Evolutionary conservation across 2,797 vertebrate genomes (phyloP).

Genomic region (Microchirus variegatus): DNA sequence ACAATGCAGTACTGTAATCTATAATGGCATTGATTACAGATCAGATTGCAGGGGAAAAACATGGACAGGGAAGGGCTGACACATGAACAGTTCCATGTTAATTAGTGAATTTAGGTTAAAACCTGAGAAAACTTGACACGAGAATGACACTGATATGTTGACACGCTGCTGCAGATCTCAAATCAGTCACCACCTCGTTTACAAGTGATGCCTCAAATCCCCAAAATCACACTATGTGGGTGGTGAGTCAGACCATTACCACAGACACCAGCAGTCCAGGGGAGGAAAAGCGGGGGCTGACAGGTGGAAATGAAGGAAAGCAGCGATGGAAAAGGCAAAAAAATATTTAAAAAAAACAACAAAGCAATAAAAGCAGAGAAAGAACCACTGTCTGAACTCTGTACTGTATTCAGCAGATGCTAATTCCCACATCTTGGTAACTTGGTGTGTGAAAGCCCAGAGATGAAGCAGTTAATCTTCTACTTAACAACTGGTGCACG

Average conservation of each 20-base stretch:
- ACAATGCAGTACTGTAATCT: conserved; percentile 32
- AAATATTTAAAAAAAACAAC: conserved; percentile 5
- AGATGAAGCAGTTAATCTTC: conserved; percentile 51
- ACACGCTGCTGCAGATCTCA: conserved; percentile 23
- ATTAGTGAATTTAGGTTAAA: background rate
- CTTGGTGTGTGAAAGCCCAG: conserved; percentile 31
- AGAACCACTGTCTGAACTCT: background rate
- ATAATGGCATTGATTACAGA: conserved; percentile 54
- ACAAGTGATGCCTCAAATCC: conserved; percentile 16
- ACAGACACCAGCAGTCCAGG: conserved; percentile 14
- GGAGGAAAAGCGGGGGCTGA: conserved; percentile 14
- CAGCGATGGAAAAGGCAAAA: background rate
- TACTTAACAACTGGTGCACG: conserved; percentile 34
- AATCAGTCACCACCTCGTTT: conserved; percentile 31
- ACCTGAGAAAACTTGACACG: conserved; percentile 11
- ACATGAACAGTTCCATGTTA: background rate
- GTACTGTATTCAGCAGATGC: conserved; percentile 16
- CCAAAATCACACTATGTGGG: conserved; percentile 29
- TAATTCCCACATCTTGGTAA: conserved; percentile 28
- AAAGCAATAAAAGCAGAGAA: conserved; percentile 11
- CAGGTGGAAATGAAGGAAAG: conserved; percentile 16
- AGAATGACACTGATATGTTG: background rate
- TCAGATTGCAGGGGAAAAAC: conserved; percentile 36
- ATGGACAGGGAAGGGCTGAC: background rate
- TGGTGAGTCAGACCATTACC: conserved; percentile 50